Base-by-base conservation (phyloP, 2,888 invertebrate species). In the Melanchra persicariae region DNA sequence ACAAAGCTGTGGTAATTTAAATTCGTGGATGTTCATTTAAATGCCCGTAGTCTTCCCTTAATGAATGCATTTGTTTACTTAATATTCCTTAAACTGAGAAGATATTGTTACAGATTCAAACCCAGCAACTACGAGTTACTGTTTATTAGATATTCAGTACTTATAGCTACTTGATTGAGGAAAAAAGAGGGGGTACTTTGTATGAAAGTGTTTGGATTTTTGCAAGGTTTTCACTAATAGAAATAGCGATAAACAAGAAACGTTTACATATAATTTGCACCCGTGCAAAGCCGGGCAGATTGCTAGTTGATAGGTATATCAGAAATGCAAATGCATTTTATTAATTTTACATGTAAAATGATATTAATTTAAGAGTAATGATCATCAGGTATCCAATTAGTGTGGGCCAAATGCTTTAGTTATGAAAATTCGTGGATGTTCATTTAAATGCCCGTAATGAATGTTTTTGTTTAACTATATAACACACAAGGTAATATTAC, bases 301-400 rank as follows among this genome's bases (percentile, higher is more conserved):
- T n/a, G n/a, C n/a, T n/a, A n/a, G n/a, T n/a, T n/a, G n/a, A n/a
- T n/a, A n/a, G n/a, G n/a, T n/a, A n/a, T n/a, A n/a, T n/a, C 10
- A n/a, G 19, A 22, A 54, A 65, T 49, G n/a, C 6, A 74, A 74
- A 37, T 37, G 26, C 8, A 57, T 55, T 40, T n/a, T n/a, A n/a
- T n/a, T n/a, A n/a, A n/a, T 19, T 6, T 40, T n/a, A n/a, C n/a
- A n/a, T n/a, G n/a, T n/a, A n/a, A n/a, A n/a, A n/a, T n/a, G n/a
- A n/a, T n/a, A n/a, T n/a, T n/a, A 9, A 43, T 63, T 47, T n/a
- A 5, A 17, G 45, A 8, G 8, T 45, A 19, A 45, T 45, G 19
- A 19, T 19, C 45, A 15, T 22, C 22, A 7, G 7, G 5, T 26
- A 26, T 43, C 12, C 22, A 65, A 49, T 65, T 65, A 57, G 10